Evolutionary conservation across 1,140 invertebrate genomes (phyloP).

Genomic region (Neelides sp.): DNA sequence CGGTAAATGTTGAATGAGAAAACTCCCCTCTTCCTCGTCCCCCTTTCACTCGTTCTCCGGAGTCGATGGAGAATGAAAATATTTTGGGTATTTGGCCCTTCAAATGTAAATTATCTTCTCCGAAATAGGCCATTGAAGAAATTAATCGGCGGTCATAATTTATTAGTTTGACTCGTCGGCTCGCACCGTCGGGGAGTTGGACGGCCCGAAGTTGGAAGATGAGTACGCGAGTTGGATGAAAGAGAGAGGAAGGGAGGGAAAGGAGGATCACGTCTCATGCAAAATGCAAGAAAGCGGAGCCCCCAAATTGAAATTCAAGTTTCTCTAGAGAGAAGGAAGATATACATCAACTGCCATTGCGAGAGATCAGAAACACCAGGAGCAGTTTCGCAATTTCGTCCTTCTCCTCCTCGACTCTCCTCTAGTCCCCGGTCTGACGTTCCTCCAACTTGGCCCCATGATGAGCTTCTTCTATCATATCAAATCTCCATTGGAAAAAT

Average conservation of each 20-base stretch:
- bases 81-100: no score
- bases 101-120: no score
- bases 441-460: slow-evolving; percentile 8
- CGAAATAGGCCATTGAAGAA: no score
- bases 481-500: slow-evolving; percentile 23
- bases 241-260: slow-evolving; percentile 2
- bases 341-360: slow-evolving; percentile 23
- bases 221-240: no score
- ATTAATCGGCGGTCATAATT: no score
- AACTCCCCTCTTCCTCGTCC: slow-evolving; percentile 14
- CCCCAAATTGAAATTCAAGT: slow-evolving; percentile 28
- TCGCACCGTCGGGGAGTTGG: no score
- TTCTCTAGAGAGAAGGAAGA: slow-evolving; percentile 23
- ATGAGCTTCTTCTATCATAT: slow-evolving; percentile 19
- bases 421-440: not conserved
- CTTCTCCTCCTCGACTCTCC: not conserved
- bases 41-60: slow-evolving; percentile 10
- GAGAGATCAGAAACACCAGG: slow-evolving; percentile 19
- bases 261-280: slow-evolving; percentile 21
- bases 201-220: no score
- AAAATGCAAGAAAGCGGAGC: slow-evolving; percentile 19
- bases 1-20: slow-evolving; percentile 25
- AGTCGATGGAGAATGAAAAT: no score
- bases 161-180: no score
- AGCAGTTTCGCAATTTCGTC: slow-evolving; percentile 19